Evolutionary conservation across 2,797 vertebrate genomes (phyloP).

Genomic region (Tapirus indicus): DNA sequence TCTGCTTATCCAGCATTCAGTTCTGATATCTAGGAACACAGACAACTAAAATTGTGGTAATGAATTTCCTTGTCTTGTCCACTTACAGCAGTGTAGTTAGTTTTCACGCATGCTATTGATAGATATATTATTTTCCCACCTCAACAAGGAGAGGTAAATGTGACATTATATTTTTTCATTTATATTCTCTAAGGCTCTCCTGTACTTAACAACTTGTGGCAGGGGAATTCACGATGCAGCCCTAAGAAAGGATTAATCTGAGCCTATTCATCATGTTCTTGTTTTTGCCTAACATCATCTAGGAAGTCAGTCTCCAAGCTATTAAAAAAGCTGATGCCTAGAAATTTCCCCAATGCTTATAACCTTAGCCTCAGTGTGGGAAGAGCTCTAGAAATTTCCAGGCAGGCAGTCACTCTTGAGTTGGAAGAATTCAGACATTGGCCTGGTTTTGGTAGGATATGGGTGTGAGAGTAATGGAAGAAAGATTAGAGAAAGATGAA

Average conservation of each 20-base stretch:
- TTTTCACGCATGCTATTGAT: not conserved
- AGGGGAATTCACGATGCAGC: not conserved
- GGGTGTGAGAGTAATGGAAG: not conserved
- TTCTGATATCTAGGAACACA: not conserved
- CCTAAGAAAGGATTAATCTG: not conserved
- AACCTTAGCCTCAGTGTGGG: not conserved
- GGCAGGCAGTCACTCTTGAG: not conserved
- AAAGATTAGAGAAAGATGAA: not conserved
- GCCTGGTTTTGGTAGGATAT: not conserved
- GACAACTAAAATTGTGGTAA: not conserved
- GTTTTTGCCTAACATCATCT: not conserved
- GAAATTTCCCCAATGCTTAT: not conserved
- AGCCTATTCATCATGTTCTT: not conserved
- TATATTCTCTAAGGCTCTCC: not conserved
- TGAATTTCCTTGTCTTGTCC: constrained; percentile 21
- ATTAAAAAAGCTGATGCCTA: not conserved
- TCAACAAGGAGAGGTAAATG: not conserved
- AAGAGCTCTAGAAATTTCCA: not conserved
- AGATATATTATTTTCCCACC: not conserved
- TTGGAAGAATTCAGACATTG: not conserved
- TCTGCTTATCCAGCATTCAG: not conserved
- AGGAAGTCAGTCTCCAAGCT: not conserved
- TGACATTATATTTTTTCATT: not conserved
- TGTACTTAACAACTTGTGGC: not conserved
- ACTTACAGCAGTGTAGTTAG: not conserved